These are phyloP conservation scores for Ictalurus furcatus DNA, from an alignment of 2,113 vertebrate species.

Conservation along the genomic window DNA sequence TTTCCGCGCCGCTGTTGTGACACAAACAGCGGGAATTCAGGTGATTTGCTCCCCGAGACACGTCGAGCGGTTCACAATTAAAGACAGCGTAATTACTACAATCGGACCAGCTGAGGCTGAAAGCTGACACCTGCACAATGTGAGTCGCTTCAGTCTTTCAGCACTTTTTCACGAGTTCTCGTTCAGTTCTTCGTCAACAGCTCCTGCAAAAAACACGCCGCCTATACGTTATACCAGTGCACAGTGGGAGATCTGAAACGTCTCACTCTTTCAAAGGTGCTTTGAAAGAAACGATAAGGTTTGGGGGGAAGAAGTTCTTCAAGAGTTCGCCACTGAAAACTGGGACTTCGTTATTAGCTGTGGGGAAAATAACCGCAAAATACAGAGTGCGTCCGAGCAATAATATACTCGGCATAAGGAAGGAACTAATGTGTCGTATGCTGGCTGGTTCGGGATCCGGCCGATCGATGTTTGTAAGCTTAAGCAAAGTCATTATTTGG, in stretches of 20 bases:
- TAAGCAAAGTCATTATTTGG: constrained; percentile 53
- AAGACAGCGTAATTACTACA: constrained; percentile 60
- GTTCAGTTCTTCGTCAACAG: constrained; percentile 1
- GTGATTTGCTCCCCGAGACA: constrained; percentile 34
- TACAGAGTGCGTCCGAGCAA: constrained; percentile 43
- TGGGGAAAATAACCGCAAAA: constrained; percentile 42
- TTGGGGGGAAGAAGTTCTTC: neutral
- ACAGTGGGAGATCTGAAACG: neutral
- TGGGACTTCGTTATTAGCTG: constrained; percentile 38
- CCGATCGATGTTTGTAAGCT: constrained; percentile 48
- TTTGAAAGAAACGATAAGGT: neutral
- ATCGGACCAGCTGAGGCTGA: constrained; percentile 58
- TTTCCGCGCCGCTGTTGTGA: constrained; percentile 29
- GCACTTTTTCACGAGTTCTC: constrained; percentile 19
- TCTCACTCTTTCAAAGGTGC: neutral
- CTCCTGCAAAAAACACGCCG: neutral
- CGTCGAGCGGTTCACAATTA: constrained; percentile 45
- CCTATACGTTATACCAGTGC: neutral
- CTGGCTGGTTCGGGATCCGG: constrained; percentile 47
- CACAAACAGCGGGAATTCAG: constrained; percentile 15
- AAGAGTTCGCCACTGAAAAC: neutral
- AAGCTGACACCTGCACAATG: constrained; percentile 51
- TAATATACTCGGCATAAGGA: constrained; percentile 56
- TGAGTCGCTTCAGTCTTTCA: constrained; percentile 52
- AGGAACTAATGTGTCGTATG: constrained; percentile 57